Evolutionary conservation across 2,113 vertebrate genomes (phyloP).

Genomic region (Corythaixoides concolor): DNA sequence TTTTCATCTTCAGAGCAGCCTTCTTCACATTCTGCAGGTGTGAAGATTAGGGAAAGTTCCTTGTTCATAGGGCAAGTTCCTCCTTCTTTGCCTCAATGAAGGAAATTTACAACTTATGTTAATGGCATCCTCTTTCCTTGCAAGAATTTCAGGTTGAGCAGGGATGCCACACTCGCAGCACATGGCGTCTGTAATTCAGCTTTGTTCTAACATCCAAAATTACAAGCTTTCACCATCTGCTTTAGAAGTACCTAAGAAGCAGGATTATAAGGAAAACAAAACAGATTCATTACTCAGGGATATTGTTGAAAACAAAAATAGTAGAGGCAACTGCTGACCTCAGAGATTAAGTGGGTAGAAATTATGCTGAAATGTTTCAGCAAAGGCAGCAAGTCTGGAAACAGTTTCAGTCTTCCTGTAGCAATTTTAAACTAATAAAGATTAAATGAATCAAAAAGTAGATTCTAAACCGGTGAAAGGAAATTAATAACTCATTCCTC

Average conservation of each 20-base stretch:
- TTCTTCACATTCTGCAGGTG: not conserved
- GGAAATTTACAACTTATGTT: not conserved
- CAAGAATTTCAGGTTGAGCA: not conserved
- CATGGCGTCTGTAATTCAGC: not conserved
- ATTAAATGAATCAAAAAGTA: not conserved
- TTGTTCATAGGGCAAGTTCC: not conserved
- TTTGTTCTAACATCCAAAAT: not conserved
- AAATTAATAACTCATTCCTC: not conserved
- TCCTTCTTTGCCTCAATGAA: not conserved
- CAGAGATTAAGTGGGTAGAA: not conserved
- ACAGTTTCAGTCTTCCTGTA: not conserved
- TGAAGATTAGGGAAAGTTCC: not conserved
- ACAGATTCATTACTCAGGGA: not conserved
- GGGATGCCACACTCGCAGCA: not conserved
- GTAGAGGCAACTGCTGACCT: not conserved
- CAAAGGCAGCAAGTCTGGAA: not conserved
- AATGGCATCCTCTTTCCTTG: not conserved
- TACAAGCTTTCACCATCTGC: slow-evolving; percentile 5
- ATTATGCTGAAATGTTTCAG: not conserved
- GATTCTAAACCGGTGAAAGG: not conserved
- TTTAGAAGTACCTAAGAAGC: slow-evolving; percentile 1
- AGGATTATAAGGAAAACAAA: not conserved
- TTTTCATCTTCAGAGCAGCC: not conserved
- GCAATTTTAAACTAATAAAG: not conserved
- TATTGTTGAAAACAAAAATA: not conserved